Evolutionary conservation across 53 echinoderm and acorn worm species (phyloP), one percentile per base, ranked within the genome.

Genomic region (Apostichopus leukothele): DNA sequence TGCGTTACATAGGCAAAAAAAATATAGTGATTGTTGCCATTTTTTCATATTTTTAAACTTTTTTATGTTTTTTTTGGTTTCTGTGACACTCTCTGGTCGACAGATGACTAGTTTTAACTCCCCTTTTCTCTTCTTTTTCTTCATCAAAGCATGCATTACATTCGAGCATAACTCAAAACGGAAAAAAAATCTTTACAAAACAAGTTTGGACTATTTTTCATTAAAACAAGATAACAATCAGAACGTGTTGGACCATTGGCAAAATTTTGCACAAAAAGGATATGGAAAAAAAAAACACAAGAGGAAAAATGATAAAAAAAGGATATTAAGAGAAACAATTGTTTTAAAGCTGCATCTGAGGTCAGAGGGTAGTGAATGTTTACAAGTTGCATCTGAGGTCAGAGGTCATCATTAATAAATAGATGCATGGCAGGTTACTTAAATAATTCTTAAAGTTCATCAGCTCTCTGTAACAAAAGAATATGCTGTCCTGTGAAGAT

Each of bases 131-230:
- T 79, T 9, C n/a, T 79, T 81, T 16, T 81, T 81, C 53, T 23
- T 81, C 25, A 12, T 81, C 59, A 81, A 81, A 81, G 81, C 81
- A 81, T 81, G 81, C 81, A 54, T 81, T 54, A 7, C 54, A 54
- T 14, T 81, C 16, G 1, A 81, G 18, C 81, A 81, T 55, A 55
- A 81, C 81, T 81, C 54, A 59, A 81, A 22, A 71, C 39, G 39
- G 39, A 71, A 7, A n/a, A 18, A 52, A 81, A 81, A 59, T 81
- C 55, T 54, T 81, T 51, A 81, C 81, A 81, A 71, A 71, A 71
- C 71, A 71, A 16, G 18, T 81, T 57, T 54, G 53, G 81, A 81
- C 20, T 80, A 80, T n/a, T 51, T 80, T 53, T 80, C 57, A 55
- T 18, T 53, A 54, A 81, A 59, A 53, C 54, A 54, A 81, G 81